Evolutionary conservation across 2,888 invertebrate species (phyloP), one percentile per base, ranked within the genome.

Genomic region (Axea sp.): DNA sequence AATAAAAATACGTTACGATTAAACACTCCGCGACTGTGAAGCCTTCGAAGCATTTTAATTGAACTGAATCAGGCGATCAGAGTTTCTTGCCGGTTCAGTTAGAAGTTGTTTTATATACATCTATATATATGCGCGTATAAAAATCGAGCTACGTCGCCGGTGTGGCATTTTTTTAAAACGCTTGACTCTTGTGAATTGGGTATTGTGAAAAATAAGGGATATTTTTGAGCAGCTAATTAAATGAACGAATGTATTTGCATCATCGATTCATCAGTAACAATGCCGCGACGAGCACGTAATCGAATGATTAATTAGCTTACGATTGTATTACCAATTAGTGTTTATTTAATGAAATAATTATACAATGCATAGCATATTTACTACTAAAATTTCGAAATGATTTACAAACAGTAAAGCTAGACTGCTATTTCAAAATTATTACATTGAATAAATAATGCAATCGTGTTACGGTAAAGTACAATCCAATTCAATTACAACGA

Each of bases 271-370:
- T 64, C 55, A 49, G 35, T 15, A 55, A 64, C 55, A 49, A 64
- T 43, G 57, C 43, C 43, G 31, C 64, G 51, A 64, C 31, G 55
- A 57, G 45, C 51, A 45, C 41, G 30, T 73, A 73, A 72, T 64
- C 72, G 72, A 64, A 72, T 72, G 71, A 72, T 72, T 72, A 47
- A 72, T 72, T 64, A 72, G 49, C 64, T 51, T 57, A 57, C 60
- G 51, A 72, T 71, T 62, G 49, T 64, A 57, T 64, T 64, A 49
- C 45, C 51, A 65, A 65, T 59, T 59, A 65, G 64, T 35, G 51
- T 59, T 72, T 72, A 65, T 65, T 72, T 51, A 72, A 72, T 59
- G 65, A 65, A 72, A 72, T 64, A 43, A 64, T 65, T 64, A 59
- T 59, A 65, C 51, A 59, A 64, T 39, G 51, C 39, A 7, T 59